Conservation (phyloP, 2,888 invertebrate genomes). For the Callimorpha dominula region DNA sequence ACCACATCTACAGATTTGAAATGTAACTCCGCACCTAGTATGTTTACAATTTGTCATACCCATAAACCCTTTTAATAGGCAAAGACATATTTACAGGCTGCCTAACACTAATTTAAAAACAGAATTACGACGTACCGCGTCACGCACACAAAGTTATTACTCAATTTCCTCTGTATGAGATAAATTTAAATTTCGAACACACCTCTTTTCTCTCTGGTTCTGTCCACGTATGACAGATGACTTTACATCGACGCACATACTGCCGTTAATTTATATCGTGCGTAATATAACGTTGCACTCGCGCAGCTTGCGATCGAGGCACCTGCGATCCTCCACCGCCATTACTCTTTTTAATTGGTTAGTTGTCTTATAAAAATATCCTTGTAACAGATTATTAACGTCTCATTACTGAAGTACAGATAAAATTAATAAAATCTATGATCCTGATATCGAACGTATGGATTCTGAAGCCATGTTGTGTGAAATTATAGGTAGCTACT, state of each 20-base stretch:
- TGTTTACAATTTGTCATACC: not conserved
- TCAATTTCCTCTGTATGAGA: slow-evolving; percentile 5
- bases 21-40: too few relatives aligned
- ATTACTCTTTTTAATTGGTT: slow-evolving; percentile 66
- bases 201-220: slow-evolving; percentile 17
- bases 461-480: slow-evolving; percentile 23
- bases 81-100: not conserved
- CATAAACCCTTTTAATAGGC: too few relatives aligned
- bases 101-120: not conserved
- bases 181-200: slow-evolving; percentile 18
- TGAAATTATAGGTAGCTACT: not conserved
- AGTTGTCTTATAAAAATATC: slow-evolving; percentile 51
- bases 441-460: slow-evolving; percentile 19
- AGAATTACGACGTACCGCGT: not conserved
- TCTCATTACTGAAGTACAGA: slow-evolving; percentile 42
- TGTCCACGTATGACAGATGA: slow-evolving; percentile 49
- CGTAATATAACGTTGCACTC: slow-evolving; percentile 48
- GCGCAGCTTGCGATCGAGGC: slow-evolving; percentile 63
- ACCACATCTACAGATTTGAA: too few relatives aligned
- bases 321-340: slow-evolving; percentile 61
- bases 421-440: slow-evolving; percentile 36
- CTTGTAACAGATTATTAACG: slow-evolving; percentile 46
- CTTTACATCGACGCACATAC: slow-evolving; percentile 30
- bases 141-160: not conserved
- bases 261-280: slow-evolving; percentile 53